These are phyloP conservation scores for Grammomys dolichurus DNA, from an alignment of 2,113 vertebrate genomes.

Conservation along the genomic window DNA sequence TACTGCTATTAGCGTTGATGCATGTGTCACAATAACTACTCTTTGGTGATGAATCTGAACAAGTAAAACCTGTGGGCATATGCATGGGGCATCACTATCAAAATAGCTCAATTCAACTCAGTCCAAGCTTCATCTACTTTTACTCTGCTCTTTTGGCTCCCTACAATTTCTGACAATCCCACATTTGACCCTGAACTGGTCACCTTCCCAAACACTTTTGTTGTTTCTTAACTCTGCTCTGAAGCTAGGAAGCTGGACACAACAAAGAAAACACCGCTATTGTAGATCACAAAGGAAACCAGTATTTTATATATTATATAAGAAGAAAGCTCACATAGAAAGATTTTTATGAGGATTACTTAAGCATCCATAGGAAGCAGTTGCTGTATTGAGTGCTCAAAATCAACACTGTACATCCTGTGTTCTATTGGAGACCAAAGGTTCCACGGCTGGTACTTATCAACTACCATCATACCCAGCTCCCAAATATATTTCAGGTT, in stretches of 20 bases:
- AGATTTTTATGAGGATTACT: neutral
- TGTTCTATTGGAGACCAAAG: neutral
- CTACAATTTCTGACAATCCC: constrained; percentile 5
- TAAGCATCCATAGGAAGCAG: neutral
- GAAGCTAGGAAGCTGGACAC: neutral
- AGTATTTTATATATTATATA: neutral
- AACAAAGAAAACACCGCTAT: neutral
- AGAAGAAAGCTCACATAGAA: neutral
- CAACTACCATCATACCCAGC: neutral
- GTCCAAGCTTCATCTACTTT: neutral
- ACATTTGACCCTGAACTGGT: constrained; percentile 24
- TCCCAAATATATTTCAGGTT: neutral
- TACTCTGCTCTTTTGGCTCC: neutral
- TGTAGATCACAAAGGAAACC: neutral
- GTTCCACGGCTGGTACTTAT: constrained; percentile 13
- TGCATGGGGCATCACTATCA: neutral
- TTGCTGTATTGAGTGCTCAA: neutral
- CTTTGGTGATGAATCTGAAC: neutral
- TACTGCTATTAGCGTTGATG: too few relatives aligned
- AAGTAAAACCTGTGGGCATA: neutral
- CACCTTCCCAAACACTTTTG: constrained; percentile 45
- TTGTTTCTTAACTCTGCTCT: neutral
- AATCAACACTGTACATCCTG: neutral
- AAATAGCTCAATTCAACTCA: neutral
- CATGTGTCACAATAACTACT: neutral